Percentiles rank a stretch among this genome's conserved stretches.
Evolutionary conservation across 2,888 invertebrate genomes (phyloP).

Genomic region (Sphecodes monilicornis): DNA sequence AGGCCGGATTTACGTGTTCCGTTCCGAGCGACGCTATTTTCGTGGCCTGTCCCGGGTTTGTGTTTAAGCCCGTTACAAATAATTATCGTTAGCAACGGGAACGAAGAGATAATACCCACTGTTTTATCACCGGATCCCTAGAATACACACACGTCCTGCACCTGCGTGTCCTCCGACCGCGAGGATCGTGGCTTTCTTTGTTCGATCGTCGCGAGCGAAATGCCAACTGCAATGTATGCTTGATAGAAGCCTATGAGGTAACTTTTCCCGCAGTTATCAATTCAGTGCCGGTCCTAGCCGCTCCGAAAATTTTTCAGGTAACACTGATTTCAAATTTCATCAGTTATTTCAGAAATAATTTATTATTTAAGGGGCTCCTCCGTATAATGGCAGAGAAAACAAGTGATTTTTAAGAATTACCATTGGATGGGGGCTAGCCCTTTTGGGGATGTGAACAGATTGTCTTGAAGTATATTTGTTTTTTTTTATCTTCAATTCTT

Average conservation of each 20-base stretch:
- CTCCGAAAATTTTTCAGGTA: neutral
- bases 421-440: too few species aligned
- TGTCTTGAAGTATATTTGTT: too few species aligned
- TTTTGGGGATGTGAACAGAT: too few species aligned
- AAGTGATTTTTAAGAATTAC: too few species aligned
- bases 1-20: conserved; percentile 68
- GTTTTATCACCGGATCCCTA: conserved; percentile 59
- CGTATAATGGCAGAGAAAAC: too few species aligned
- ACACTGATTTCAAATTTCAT: neutral
- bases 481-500: too few species aligned
- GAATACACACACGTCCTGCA: conserved; percentile 34
- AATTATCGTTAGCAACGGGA: conserved; percentile 61
- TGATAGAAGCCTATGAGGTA: neutral
- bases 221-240: neutral
- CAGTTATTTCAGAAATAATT: neutral
- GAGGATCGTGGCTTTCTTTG: conserved; percentile 17
- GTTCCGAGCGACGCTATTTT: conserved; percentile 70
- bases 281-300: neutral
- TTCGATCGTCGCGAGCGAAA: conserved; percentile 11
- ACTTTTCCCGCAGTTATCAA: neutral
- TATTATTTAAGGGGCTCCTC: too few species aligned
- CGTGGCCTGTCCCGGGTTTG: conserved; percentile 38
- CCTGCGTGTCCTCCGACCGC: conserved; percentile 24
- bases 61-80: conserved; percentile 68
- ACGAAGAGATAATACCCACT: conserved; percentile 59